A percentile compares a stretch with the other conserved stretches of the same genome.
Evolutionary conservation across 2,888 invertebrate genomes (phyloP).

Genomic region (Junonia oenone): DNA sequence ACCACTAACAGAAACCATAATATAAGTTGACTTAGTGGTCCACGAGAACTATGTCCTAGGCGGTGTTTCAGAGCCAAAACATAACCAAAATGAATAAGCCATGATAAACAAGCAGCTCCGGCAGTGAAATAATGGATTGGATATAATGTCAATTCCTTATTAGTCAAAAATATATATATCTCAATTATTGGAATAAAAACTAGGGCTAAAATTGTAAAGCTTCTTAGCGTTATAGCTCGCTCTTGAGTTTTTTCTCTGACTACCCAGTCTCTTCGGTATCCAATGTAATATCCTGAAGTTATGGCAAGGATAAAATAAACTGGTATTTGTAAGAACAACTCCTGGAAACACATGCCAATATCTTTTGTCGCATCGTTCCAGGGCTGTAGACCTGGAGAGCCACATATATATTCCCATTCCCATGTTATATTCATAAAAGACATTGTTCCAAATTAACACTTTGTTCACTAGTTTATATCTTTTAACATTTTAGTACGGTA

Average conservation of each 20-base stretch:
- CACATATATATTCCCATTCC: constrained; percentile 89
- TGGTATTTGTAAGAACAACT: constrained; percentile 88
- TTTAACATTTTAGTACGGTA: background rate
- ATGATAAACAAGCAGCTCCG: constrained; percentile 85
- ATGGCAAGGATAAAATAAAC: constrained; percentile 85
- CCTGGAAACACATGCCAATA: constrained; percentile 91
- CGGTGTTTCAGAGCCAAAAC: constrained; percentile 83
- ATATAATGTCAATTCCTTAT: constrained; percentile 65
- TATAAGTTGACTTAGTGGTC: constrained; percentile 84
- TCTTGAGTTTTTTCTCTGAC: constrained; percentile 82
- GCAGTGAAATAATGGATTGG: constrained; percentile 86
- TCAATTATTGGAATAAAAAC: constrained; percentile 84
- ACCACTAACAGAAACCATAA: constrained; percentile 85
- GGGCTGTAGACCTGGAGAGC: constrained; percentile 84
- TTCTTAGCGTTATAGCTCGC: constrained; percentile 82
- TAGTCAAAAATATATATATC: constrained; percentile 82
- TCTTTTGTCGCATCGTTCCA: constrained; percentile 86
- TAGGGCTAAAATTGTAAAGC: constrained; percentile 81
- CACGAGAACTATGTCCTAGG: constrained; percentile 84
- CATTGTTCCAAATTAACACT: constrained; percentile 32
- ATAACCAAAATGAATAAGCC: constrained; percentile 90
- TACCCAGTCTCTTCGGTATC: constrained; percentile 82
- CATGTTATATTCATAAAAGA: constrained; percentile 60
- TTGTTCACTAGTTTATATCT: background rate
- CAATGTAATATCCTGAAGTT: constrained; percentile 89